A percentile compares a stretch with the other conserved stretches of the same genome.
Evolutionary conservation across 2,888 invertebrate species (phyloP).

Genomic region (Drosophila fulvimacula): DNA sequence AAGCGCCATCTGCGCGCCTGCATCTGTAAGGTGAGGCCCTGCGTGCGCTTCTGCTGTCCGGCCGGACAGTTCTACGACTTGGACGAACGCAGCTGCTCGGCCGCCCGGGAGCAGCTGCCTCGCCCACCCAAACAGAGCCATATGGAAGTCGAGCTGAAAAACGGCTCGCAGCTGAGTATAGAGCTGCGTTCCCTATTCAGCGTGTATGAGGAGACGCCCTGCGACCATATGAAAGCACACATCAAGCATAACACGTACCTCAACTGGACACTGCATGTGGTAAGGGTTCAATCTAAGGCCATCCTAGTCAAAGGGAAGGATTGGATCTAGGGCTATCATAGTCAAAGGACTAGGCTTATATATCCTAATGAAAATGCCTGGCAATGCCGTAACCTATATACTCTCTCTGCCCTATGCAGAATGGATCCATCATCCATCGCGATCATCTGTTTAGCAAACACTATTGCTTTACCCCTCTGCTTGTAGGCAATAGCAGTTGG

Average conservation of each 20-base stretch:
- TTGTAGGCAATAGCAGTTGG: slow-evolving; percentile 59
- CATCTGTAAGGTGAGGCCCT: slow-evolving; percentile 79
- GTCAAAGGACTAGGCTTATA: too few species aligned
- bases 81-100: slow-evolving; percentile 42
- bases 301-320: too few species aligned
- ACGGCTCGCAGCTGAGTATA: slow-evolving; percentile 51
- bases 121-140: slow-evolving; percentile 31
- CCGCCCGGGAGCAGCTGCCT: neutral
- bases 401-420: slow-evolving; percentile 30
- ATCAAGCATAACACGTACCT: slow-evolving; percentile 50
- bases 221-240: slow-evolving; percentile 71
- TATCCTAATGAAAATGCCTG: neutral
- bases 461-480: slow-evolving; percentile 71
- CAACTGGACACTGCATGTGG: slow-evolving; percentile 66
- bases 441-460: slow-evolving; percentile 69
- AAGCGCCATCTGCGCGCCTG: slow-evolving; percentile 81
- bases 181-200: slow-evolving; percentile 53
- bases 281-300: slow-evolving; percentile 20
- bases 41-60: slow-evolving; percentile 83
- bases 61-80: slow-evolving; percentile 66
- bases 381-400: neutral
- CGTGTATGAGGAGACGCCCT: slow-evolving; percentile 71
- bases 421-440: slow-evolving; percentile 72
- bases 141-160: slow-evolving; percentile 50
- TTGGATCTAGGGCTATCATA: too few species aligned